These are phyloP conservation scores for Rhagonycha fulva DNA, from an alignment of 2,888 invertebrate genomes.

Conservation along the genomic window DNA sequence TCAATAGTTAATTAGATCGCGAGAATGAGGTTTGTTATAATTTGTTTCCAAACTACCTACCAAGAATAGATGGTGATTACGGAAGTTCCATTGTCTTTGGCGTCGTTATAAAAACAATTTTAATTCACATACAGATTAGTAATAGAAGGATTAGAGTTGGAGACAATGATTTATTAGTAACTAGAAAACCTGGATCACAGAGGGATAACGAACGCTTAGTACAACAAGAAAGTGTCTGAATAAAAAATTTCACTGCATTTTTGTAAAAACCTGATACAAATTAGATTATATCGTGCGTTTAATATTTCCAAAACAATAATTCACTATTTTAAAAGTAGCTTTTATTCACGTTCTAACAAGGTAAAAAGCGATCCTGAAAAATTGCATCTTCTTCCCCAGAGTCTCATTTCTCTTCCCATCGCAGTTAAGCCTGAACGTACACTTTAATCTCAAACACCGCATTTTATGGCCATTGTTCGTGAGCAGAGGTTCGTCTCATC, in stretches of 20 bases:
- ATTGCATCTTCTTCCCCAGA: conserved; percentile 27
- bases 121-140: not conserved
- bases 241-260: not conserved
- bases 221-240: not conserved
- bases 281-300: not conserved
- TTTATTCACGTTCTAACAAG: conserved; percentile 32
- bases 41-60: not conserved
- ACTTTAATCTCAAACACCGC: conserved; percentile 38
- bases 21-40: conserved; percentile 16
- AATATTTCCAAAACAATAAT: conserved; percentile 23
- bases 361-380: conserved; percentile 32
- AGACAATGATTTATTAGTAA: not conserved
- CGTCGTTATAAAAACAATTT: not conserved
- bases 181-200: not conserved
- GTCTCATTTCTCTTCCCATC: conserved; percentile 27
- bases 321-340: conserved; percentile 28
- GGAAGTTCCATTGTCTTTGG: not conserved
- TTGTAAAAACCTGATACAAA: not conserved
- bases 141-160: not conserved
- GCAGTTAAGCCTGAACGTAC: conserved; percentile 39
- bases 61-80: not conserved
- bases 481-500: conserved; percentile 43
- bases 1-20: conserved; percentile 19
- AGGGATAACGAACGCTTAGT: not conserved
- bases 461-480: conserved; percentile 38